Percentiles rank a stretch among this genome's conserved stretches.
These are phyloP conservation scores for Turnix velox DNA, from an alignment of 2,113 vertebrate genomes.

Conservation along the genomic window DNA sequence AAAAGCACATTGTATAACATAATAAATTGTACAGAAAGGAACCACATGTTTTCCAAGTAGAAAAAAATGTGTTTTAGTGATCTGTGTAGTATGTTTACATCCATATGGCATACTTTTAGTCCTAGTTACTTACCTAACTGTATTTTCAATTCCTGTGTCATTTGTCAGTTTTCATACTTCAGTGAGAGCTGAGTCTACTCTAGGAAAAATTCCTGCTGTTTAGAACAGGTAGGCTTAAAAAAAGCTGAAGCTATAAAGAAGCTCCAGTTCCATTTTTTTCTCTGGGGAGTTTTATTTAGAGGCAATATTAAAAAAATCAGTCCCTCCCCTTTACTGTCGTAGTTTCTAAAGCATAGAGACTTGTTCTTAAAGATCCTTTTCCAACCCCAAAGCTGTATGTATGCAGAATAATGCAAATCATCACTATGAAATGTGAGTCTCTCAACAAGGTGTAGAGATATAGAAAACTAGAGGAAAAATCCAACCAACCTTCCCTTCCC, in stretches of 20 bases:
- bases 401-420: background rate
- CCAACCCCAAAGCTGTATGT: background rate
- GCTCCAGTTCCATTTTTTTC: background rate
- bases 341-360: background rate
- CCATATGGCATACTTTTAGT: background rate
- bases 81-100: background rate
- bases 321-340: background rate
- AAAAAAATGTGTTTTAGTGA: background rate
- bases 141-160: background rate
- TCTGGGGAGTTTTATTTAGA: background rate
- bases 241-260: background rate
- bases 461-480: background rate
- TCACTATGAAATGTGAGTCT: background rate
- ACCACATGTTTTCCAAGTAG: background rate
- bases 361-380: background rate
- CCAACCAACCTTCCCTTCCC: background rate
- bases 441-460: conserved; percentile 14
- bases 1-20: background rate
- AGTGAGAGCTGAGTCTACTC: background rate
- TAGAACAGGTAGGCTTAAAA: background rate
- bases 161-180: conserved; percentile 5
- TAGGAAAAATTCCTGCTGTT: background rate
- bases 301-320: background rate
- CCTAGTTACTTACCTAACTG: background rate
- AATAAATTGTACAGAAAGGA: background rate